These are phyloP conservation scores for Odontocerum albicorne DNA, from an alignment of 2,888 invertebrate genomes.

Conservation along the genomic window DNA sequence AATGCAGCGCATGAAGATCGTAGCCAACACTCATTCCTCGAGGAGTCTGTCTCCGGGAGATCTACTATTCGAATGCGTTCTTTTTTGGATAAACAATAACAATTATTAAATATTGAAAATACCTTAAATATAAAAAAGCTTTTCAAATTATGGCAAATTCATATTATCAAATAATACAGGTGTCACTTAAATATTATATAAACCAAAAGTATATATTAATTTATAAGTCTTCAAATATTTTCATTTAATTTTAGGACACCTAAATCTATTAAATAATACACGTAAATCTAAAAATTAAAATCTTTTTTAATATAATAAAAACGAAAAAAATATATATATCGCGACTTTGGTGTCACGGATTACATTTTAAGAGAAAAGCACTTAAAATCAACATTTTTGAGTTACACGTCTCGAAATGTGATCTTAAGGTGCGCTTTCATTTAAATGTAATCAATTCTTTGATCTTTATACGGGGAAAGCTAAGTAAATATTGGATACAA, in stretches of 20 bases:
- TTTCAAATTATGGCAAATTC: constrained; percentile 21
- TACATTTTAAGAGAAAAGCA: too few species aligned
- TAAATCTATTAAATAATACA: background rate
- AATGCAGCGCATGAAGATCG: too few species aligned
- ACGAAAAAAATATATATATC: background rate
- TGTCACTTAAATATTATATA: constrained; percentile 2
- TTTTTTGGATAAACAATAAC: background rate
- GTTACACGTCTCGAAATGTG: too few species aligned
- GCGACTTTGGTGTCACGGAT: too few species aligned
- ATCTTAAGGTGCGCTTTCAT: too few species aligned
- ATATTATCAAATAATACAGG: constrained; percentile 10
- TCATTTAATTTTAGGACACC: background rate
- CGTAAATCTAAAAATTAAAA: background rate
- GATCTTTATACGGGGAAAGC: too few species aligned
- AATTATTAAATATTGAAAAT: background rate
- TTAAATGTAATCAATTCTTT: too few species aligned
- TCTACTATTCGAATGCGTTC: too few species aligned
- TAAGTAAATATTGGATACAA: too few species aligned
- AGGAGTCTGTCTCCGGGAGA: too few species aligned
- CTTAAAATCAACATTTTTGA: too few species aligned
- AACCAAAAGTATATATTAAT: constrained; percentile 15
- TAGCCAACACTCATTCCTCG: too few species aligned
- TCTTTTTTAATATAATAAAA: background rate
- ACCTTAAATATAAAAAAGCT: constrained; percentile 7
- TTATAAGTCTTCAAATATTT: constrained; percentile 17